A percentile compares a stretch with the other conserved stretches of the same genome.
Evolutionary conservation across 2,113 vertebrate genomes (phyloP).

Genomic region (Sturnira hondurensis): DNA sequence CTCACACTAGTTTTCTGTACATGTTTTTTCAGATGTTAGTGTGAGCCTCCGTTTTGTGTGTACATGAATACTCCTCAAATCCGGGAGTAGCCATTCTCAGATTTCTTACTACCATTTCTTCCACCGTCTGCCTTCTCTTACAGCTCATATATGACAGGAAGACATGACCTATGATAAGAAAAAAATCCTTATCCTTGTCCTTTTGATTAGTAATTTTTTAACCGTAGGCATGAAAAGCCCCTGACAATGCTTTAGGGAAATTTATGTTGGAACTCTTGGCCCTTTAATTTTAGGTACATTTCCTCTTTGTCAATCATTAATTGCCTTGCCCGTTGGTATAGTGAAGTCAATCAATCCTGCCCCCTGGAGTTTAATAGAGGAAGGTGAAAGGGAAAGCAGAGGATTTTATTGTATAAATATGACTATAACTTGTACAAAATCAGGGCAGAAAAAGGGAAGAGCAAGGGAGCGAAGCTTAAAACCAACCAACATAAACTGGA

Average conservation of each 20-base stretch:
- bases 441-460: neutral
- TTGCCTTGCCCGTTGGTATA: neutral
- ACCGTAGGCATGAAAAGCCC: neutral
- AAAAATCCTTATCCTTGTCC: neutral
- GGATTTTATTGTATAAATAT: neutral
- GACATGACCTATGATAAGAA: neutral
- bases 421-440: neutral
- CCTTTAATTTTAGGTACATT: neutral
- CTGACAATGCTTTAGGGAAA: neutral
- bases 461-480: neutral
- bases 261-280: neutral
- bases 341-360: neutral
- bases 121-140: neutral
- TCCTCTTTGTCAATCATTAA: neutral
- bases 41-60: neutral
- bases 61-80: neutral
- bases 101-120: neutral
- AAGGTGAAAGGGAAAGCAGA: neutral
- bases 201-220: conserved; percentile 32
- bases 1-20: neutral
- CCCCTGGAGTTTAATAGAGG: conserved; percentile 19
- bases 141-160: conserved; percentile 10
- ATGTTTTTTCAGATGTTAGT: neutral
- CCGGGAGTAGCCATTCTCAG: neutral
- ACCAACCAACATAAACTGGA: no score